Percentiles rank a stretch among this genome's conserved stretches.
Conservation (phyloP, 2,113 vertebrate species). For the Aspiorhynchus laticeps region DNA sequence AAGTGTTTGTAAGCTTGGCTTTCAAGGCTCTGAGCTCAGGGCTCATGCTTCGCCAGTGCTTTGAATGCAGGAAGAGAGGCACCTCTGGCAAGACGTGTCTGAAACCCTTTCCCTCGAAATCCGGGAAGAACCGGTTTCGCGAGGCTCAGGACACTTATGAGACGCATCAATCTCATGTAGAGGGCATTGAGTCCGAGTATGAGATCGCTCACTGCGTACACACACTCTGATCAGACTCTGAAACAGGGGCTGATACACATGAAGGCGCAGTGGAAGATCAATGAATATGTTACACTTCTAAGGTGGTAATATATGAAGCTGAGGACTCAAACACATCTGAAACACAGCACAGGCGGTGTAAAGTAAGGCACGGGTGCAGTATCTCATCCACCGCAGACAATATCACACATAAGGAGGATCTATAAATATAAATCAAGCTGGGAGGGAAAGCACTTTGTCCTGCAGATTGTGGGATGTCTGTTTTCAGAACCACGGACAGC, state of each 20-base stretch:
- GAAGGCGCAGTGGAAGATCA: constrained; percentile 25
- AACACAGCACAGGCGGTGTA: constrained; percentile 8
- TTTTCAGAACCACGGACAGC: constrained; percentile 54
- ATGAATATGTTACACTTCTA: constrained; percentile 1
- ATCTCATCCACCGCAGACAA: constrained; percentile 8
- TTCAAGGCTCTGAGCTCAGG: constrained; percentile 30
- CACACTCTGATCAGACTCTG: not conserved
- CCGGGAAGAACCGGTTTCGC: not conserved
- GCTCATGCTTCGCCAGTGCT: constrained; percentile 5
- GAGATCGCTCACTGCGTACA: not conserved
- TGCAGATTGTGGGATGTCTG: constrained; percentile 12
- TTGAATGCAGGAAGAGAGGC: constrained; percentile 26
- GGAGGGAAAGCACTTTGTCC: not conserved
- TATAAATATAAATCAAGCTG: constrained; percentile 50
- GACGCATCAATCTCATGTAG: constrained; percentile 53
- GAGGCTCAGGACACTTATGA: constrained; percentile 47
- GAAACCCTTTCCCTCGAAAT: not conserved
- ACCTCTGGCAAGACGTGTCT: constrained; percentile 23
- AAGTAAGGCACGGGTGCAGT: not conserved
- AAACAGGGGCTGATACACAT: constrained; percentile 8
- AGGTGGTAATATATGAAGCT: constrained; percentile 2
- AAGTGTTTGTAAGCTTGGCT: constrained; percentile 45
- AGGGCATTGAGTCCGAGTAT: not conserved
- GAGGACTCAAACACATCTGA: not conserved
- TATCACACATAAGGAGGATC: constrained; percentile 33